Evolutionary conservation across 2,113 vertebrate species (phyloP), one percentile per base, ranked within the genome.

Genomic region (Lonchura striata): DNA sequence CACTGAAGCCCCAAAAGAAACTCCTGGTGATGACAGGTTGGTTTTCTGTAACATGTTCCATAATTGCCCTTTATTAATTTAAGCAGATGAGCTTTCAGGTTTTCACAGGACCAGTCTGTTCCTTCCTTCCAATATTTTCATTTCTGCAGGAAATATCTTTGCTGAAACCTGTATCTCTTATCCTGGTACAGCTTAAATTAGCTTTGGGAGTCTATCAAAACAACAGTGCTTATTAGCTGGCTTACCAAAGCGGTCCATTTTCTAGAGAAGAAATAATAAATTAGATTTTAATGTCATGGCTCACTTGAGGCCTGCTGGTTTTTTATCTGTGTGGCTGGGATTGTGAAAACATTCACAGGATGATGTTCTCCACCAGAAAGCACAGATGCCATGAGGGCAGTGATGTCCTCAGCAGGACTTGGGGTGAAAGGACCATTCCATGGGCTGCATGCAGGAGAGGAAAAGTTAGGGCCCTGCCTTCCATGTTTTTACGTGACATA

Each of bases 71-170:
- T 72, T 60, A 54, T 89, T 91, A 86, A 89, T 91, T 90, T 77
- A 90, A 54, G 13, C 47, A 44, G 2, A 4, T 71, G 71, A 86
- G 28, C 57, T 86, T 95, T 65, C 64, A 47, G 35, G 59, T 84
- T 77, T 74, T 80, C 35, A 3, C 52, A 89, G 91, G 22, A 60
- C 86, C 71, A 81, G 57, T 78, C 70, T 50, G 21, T 80, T 94
- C 25, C 33, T 85, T 92, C 46, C 42, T 64, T 96, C 39, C 59
- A 54, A 19, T 57, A 13, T 78, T 94, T 82, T 92, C 1, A 70
- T 95, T 96, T 95, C 66, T 90, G 46, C 68, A 66, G 68, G 44
- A 92, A 83, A 22, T 14, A 13, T 88, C 66, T 90, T 92, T 94
- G 54, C 57, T 87, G 71, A 92, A 95, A 84, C 11, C 24, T 83